phyloP scores from a whole-genome alignment of 2,888 invertebrate species.

The Agriopis aurantiaria region DNA sequence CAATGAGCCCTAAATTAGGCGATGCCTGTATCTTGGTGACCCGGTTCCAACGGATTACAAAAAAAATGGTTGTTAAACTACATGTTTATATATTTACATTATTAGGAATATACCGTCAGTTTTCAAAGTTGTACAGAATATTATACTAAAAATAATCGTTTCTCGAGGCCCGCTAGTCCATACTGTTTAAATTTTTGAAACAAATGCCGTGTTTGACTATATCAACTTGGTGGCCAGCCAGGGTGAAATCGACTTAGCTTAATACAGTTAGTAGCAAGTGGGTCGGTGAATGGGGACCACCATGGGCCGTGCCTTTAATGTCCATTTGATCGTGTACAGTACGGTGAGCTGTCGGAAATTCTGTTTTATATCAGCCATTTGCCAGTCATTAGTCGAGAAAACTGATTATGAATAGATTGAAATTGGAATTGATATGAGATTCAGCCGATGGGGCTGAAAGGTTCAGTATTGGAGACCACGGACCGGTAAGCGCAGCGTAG shows the following conservation, averaged over 20 bases:
- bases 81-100: too few relatives aligned
- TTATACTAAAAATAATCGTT: neutral
- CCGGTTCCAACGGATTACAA: too few relatives aligned
- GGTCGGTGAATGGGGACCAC: conserved; percentile 42
- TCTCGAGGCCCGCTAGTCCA: neutral
- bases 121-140: too few relatives aligned
- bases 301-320: conserved; percentile 37
- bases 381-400: neutral
- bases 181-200: neutral
- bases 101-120: too few relatives aligned
- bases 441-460: too few relatives aligned
- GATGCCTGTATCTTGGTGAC: too few relatives aligned
- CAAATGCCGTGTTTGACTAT: conserved; percentile 8
- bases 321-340: conserved; percentile 38
- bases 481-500: too few relatives aligned
- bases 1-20: too few relatives aligned
- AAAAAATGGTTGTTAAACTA: too few relatives aligned
- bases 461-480: too few relatives aligned
- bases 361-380: conserved; percentile 11
- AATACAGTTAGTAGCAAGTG: conserved; percentile 39
- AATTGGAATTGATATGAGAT: too few relatives aligned
- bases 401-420: too few relatives aligned
- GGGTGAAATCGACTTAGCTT: conserved; percentile 46
- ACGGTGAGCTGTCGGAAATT: conserved; percentile 10
- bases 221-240: conserved; percentile 29